Evolutionary conservation across 2,797 vertebrate species (phyloP).

Genomic region (Cynodonichthys magdalenae): DNA sequence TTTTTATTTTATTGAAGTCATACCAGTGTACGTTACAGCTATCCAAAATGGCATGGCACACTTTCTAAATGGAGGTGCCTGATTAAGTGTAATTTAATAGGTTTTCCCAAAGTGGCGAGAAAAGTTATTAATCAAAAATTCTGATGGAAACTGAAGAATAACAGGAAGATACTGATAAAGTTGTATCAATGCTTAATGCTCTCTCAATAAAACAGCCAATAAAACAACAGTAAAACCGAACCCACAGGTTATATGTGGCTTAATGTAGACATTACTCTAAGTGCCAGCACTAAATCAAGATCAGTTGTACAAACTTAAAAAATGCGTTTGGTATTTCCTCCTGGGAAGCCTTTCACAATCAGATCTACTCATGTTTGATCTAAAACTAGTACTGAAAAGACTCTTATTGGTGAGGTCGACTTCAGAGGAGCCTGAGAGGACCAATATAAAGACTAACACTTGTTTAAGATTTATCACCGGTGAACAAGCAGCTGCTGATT

Average conservation of each 20-base stretch:
- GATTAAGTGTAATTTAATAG: no score
- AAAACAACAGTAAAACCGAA: constrained; percentile 14
- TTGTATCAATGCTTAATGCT: neutral
- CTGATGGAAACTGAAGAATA: no score
- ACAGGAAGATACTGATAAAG: no score
- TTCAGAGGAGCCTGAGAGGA: neutral
- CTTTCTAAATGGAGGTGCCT: no score
- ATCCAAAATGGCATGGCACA: no score
- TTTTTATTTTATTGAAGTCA: no score
- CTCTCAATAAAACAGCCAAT: neutral
- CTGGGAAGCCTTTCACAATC: constrained; percentile 9
- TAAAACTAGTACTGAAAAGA: neutral
- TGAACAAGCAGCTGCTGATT: neutral
- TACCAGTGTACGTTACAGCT: no score
- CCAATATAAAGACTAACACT: constrained; percentile 2
- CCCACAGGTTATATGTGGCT: neutral
- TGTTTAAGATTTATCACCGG: no score
- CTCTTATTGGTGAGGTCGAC: constrained; percentile 6
- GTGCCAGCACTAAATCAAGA: neutral
- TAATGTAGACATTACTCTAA: no score
- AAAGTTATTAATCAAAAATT: no score
- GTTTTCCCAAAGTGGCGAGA: no score
- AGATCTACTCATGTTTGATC: constrained; percentile 10
- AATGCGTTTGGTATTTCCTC: constrained; percentile 31
- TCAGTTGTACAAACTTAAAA: constrained; percentile 18